A percentile compares a stretch with the other conserved stretches of the same genome.
These are phyloP conservation scores for Chaunax sp. DNA, from an alignment of 2,797 vertebrate species.

Conservation along the genomic window DNA sequence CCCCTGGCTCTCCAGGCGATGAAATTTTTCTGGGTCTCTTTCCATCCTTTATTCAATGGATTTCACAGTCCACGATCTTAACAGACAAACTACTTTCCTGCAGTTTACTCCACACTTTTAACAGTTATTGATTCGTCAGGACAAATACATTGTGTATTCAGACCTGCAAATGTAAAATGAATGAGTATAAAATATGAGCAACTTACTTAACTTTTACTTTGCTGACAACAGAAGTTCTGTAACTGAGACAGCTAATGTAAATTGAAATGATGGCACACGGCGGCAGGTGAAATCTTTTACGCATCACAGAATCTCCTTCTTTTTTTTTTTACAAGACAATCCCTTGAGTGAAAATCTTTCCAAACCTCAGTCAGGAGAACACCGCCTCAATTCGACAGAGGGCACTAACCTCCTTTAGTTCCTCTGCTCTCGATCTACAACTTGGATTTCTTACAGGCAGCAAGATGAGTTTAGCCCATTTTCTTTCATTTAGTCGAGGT, in stretches of 20 bases:
- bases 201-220: slow-evolving; percentile 14
- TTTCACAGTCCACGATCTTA: slow-evolving; percentile 29
- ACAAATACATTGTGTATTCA: slow-evolving; percentile 19
- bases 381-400: slow-evolving; percentile 50
- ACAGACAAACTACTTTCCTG: slow-evolving; percentile 37
- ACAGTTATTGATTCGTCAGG: slow-evolving; percentile 30
- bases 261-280: slow-evolving; percentile 18
- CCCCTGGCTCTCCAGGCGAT: slow-evolving; percentile 18
- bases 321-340: slow-evolving; percentile 43
- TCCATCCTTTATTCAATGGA: slow-evolving; percentile 26
- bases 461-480: slow-evolving; percentile 51
- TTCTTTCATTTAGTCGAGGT: slow-evolving; percentile 65
- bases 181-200: neutral
- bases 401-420: slow-evolving; percentile 52
- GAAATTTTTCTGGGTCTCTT: slow-evolving; percentile 26
- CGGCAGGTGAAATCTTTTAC: slow-evolving; percentile 32
- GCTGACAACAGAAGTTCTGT: slow-evolving; percentile 17
- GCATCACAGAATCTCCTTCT: slow-evolving; percentile 11
- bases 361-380: slow-evolving; percentile 42
- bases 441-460: slow-evolving; percentile 53
- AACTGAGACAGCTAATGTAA: slow-evolving; percentile 7
- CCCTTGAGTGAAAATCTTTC: slow-evolving; percentile 37
- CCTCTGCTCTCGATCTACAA: slow-evolving; percentile 43
- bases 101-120: slow-evolving; percentile 19
- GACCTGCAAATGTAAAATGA: slow-evolving; percentile 11